Evolutionary conservation across 2,888 invertebrate species (phyloP), one percentile per base, ranked within the genome.

Genomic region (Xestia c-nigrum): DNA sequence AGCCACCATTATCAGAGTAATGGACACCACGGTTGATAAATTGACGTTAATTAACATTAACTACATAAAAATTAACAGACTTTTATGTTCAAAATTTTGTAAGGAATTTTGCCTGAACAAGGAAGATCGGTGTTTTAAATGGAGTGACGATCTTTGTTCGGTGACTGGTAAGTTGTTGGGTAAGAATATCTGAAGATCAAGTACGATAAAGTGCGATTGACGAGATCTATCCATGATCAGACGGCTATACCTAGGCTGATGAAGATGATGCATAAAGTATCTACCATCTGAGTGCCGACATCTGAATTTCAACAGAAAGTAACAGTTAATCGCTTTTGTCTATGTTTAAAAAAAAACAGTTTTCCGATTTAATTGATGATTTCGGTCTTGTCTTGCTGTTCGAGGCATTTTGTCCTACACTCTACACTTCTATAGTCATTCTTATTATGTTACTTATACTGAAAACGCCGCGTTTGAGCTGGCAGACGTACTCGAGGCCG

Each of bases 401-500:
- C 47, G 47, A 5, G 16, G 16, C 47, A 47, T 5, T 5, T 46
- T 5, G 46, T 14, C 14, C 1, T 47, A 47, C 47, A 0, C 16
- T 16, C 16, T 47, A 47, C 47, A 47, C 19, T 47, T 16, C 47
- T n/a, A n/a, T n/a, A n/a, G n/a, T n/a, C n/a, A n/a, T n/a, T n/a
- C n/a, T n/a, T n/a, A n/a, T n/a, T n/a, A n/a, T n/a, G 14, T 57
- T 12, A 57, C 14, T 12, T 24, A 47, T 47, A 43, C 43, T 43
- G 9, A 9, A 46, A 46, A 46, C 19, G 86, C 83, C 24, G 85
- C 88, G 81, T 75, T 80, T 47, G 0, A 21, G 24, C 21, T 61
- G 57, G 14, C 46, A 63, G 21, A 40, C 31, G 10, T 19, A 1
- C 66, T 40, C 59, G 43, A 46, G 43, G 31, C 50, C 80, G 81